Base-by-base conservation (phyloP, 1,140 invertebrate species). In the Drosophila lacteicornis region DNA sequence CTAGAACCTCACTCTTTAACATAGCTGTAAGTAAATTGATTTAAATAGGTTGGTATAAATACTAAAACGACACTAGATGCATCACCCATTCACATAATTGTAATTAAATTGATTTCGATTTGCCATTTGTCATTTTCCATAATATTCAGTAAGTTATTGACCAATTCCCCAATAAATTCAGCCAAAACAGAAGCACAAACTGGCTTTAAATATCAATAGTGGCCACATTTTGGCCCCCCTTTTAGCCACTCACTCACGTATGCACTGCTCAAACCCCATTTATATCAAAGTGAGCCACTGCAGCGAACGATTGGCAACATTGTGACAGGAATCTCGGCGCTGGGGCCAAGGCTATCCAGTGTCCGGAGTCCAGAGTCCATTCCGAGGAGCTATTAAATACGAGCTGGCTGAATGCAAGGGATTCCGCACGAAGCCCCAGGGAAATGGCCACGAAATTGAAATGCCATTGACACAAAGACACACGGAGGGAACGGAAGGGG, bases 361-460 rank as follows among this genome's bases (percentile, higher is more conserved):
- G 40, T 45, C 25, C 56, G 12, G 42, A 38, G 19, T n/a, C 43
- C 19, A 8, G 6, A 58, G 40, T 62, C 19, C 62, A 27, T 7
- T 19, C 13, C 13, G 38, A 61, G 25, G n/a, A 58, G 30, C 42
- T 38, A 53, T 83, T 75, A 75, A 75, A 53, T 17, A 36, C 19
- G 22, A 49, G 55, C 49, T 58, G 47, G 40, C 63, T 70, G 63
- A 22, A 56, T 71, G 47, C 33, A 58, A 19, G 67, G 53, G 36
- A 73, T 59, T 59, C 66, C 69, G 38, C 53, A 38, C 53, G 51
- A 43, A 43, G 30, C 56, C 55, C 67, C 45, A 33, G 50, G 47
- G 42, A 59, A 60, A 74, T 71, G 69, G 30, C 55, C 36, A 65
- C 55, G 50, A 70, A 70, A 76, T 78, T 73, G 73, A 82, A 82